phyloP scores from a whole-genome alignment of 2,888 invertebrate species.

The Erannis defoliaria region DNA sequence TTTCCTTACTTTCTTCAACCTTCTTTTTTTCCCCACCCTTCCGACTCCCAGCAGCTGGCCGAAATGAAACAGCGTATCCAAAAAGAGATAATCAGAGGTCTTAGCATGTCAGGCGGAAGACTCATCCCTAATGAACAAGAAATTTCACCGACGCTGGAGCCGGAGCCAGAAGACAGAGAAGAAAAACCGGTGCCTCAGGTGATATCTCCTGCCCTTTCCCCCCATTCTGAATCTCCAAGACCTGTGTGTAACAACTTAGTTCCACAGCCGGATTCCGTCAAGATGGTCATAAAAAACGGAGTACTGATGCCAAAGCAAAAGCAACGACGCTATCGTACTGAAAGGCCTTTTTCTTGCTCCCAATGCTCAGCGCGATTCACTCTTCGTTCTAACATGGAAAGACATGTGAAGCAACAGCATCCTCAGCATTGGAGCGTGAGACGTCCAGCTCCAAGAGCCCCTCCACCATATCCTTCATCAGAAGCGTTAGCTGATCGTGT shows the following conservation, averaged over 20 bases:
- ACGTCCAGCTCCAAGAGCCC: slow-evolving; percentile 84
- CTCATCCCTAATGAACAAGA: slow-evolving; percentile 79
- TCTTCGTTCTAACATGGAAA: slow-evolving; percentile 97
- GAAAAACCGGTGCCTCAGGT: slow-evolving; percentile 79
- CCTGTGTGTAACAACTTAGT: slow-evolving; percentile 76
- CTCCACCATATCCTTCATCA: slow-evolving; percentile 69
- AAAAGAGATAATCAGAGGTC: slow-evolving; percentile 88
- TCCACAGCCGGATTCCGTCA: slow-evolving; percentile 88
- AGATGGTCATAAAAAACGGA: slow-evolving; percentile 96
- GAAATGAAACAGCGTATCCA: slow-evolving; percentile 90
- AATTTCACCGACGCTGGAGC: slow-evolving; percentile 72
- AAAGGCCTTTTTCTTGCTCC: slow-evolving; percentile 96
- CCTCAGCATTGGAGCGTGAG: slow-evolving; percentile 95
- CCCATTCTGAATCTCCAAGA: slow-evolving; percentile 80
- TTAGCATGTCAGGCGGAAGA: slow-evolving; percentile 90
- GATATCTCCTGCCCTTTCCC: slow-evolving; percentile 75
- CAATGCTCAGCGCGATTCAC: slow-evolving; percentile 97
- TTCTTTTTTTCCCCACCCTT: slow-evolving; percentile 83
- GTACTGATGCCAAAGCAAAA: slow-evolving; percentile 97
- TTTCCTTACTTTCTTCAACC: slow-evolving; percentile 89
- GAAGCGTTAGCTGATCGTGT: slow-evolving; percentile 80
- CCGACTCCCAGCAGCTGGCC: slow-evolving; percentile 87
- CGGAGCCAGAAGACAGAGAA: slow-evolving; percentile 80
- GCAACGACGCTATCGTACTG: slow-evolving; percentile 95
- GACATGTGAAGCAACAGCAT: slow-evolving; percentile 97